Base-by-base conservation (phyloP, 1,140 invertebrate genomes). In the Drosophila watanabei region DNA sequence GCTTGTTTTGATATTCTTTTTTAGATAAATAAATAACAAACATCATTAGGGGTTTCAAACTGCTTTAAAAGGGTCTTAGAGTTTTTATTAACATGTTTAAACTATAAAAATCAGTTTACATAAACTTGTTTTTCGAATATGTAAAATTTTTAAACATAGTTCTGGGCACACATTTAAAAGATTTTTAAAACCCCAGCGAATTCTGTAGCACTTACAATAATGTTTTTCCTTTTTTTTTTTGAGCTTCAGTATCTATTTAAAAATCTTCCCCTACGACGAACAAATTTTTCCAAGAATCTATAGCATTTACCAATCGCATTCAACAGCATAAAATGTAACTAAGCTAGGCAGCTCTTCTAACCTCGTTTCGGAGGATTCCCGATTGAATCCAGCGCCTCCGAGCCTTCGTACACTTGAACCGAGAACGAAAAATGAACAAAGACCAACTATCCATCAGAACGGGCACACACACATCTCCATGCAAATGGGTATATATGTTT, bases 371-470 rank as follows among this genome's bases (percentile, higher is more conserved):
- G 7, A 24, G 66, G n/a, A 43, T 32, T 54, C 39, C 33, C 41
- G 32, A 37, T 75, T n/a, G 45, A 61, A 30, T 28, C 9, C 49
- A 28, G 49, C 9, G 16, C 20, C 16, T 30, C 18, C 48, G 30
- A 35, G 52, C 13, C 52, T 59, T 18, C 13, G 70, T 75, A 62
- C 72, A 49, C n/a, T 56, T 14, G 58, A 49, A 75, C 70, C 39
- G 20, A 35, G 37, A 32, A 18, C n/a, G 32, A 51, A 73, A 41
- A 48, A 51, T 72, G 32, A 48, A 45, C 43, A 57, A 49, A 37
- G 33, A 18, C 37, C 24, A 45, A 62, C 57, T 78, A 78, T 75
- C 70, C 72, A 75, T 75, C 72, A 75, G 70, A 18, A 20, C 33
- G 33, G 24, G 46, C 63, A 45, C 63, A 48, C 56, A 78, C 48